Conservation (phyloP, 2,888 invertebrate genomes). For the Augochlorella aurata region DNA sequence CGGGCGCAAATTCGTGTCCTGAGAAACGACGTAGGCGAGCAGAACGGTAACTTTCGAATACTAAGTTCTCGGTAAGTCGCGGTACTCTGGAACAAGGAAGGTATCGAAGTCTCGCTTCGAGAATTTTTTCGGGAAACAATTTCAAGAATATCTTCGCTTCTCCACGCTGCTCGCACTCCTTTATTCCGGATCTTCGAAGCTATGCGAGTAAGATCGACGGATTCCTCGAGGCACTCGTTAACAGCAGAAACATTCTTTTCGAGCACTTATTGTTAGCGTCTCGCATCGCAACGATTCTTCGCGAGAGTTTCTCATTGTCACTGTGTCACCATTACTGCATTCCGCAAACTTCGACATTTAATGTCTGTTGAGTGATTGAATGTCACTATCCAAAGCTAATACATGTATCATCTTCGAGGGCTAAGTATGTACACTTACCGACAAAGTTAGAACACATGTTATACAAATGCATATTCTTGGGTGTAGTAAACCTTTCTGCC, state of each 20-base stretch:
- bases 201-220: not conserved
- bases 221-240: constrained; percentile 1
- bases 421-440: no score
- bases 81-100: not conserved
- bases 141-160: not conserved
- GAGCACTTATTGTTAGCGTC: not conserved
- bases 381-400: not conserved
- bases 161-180: not conserved
- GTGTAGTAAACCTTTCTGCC: no score
- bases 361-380: not conserved
- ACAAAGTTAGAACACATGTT: no score
- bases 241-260: constrained; percentile 22
- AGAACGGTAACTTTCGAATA: not conserved
- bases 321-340: constrained; percentile 27
- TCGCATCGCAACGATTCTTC: constrained; percentile 2
- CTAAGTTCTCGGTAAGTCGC: not conserved
- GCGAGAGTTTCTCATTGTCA: constrained; percentile 17
- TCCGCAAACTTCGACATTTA: constrained; percentile 30
- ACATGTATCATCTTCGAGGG: no score
- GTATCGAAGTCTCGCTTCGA: not conserved
- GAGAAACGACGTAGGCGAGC: constrained; percentile 16
- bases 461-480: no score
- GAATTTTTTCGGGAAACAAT: not conserved
- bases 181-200: not conserved
- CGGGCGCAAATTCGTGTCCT: constrained; percentile 63